Base-by-base conservation (phyloP, 1,140 invertebrate genomes). In the Magallana ariakensis region DNA sequence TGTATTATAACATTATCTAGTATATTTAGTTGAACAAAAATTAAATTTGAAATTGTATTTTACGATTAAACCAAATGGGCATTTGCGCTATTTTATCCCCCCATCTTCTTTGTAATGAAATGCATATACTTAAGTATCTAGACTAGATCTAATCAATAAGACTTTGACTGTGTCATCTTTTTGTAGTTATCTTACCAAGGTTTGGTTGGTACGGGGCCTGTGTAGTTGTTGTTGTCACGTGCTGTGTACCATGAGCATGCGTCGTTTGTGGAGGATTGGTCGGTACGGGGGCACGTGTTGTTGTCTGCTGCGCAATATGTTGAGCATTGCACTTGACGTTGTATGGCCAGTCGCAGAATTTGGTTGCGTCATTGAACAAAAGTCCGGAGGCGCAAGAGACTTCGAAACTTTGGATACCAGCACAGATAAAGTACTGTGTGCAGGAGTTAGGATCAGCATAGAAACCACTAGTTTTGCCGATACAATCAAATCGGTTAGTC, bases 351-450 rank as follows among this genome's bases (percentile, higher is more conserved):
- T 93, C 91, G 58, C 91, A 92, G 85, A 88, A 91, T 22, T 85
- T 9, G 46, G 91, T 89, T 3, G 9, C 26, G 0, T 60, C 8
- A 86, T 92, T 91, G 70, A 89, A 92, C 5, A 85, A 70, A 13
- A 90, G 89, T 5, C 91, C 91, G 0, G 90, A 87, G n/a, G 91
- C 89, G 84, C 91, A 92, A 19, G 85, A 83, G 4, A 90, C 89
- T 22, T 85, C 56, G 87, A 89, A 93, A 8, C 89, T 83, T 11
- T 86, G 55, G 11, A 58, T 56, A 33, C 86, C 89, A 60, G 92
- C 89, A 81, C 92, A 93, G 54, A 91, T 89, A 57, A 88, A 90
- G 85, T 89, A 93, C 56, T 84, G 33, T 5, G 84, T 80, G 87
- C 92, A 93, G 55, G 87, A 85, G 6, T 56, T 86, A 13, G 91